phyloP scores from a whole-genome alignment of 2,113 vertebrate species.

The Fregata magnificens region DNA sequence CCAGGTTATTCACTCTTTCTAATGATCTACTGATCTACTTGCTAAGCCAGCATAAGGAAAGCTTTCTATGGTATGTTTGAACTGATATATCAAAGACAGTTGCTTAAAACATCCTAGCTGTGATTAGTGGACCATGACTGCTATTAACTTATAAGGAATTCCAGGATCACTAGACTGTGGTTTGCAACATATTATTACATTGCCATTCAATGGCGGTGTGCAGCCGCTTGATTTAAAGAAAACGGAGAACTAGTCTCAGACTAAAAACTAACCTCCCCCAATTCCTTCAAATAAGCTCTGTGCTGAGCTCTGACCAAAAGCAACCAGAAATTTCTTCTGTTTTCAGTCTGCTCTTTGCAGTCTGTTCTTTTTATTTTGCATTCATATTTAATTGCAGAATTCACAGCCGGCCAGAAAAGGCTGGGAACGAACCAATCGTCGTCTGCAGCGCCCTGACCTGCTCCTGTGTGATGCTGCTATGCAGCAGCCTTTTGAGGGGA shows the following conservation, averaged over 20 bases:
- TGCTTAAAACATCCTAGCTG: conserved; percentile 24
- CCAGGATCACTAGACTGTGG: conserved; percentile 36
- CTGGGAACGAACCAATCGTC: neutral
- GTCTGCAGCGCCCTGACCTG: neutral
- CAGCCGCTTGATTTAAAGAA: neutral
- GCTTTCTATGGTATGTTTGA: neutral
- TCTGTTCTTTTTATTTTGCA: conserved; percentile 42
- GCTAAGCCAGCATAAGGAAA: neutral
- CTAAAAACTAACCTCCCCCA: neutral
- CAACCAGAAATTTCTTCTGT: conserved; percentile 12
- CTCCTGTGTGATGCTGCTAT: neutral
- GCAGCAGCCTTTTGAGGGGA: neutral
- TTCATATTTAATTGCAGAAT: conserved; percentile 39
- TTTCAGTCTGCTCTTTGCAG: conserved; percentile 34
- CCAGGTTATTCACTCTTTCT: neutral
- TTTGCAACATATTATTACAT: conserved; percentile 24
- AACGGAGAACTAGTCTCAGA: neutral
- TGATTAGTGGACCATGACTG: conserved; percentile 39
- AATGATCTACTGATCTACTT: neutral
- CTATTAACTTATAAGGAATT: conserved; percentile 53
- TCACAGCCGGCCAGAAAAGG: neutral
- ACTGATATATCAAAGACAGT: neutral
- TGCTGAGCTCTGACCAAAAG: conserved; percentile 1
- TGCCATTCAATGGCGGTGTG: neutral
- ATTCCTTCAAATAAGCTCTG: neutral